Evolutionary conservation across 2,797 vertebrate species (phyloP), one percentile per base, ranked within the genome.

Genomic region (Chloroceryle amazona): DNA sequence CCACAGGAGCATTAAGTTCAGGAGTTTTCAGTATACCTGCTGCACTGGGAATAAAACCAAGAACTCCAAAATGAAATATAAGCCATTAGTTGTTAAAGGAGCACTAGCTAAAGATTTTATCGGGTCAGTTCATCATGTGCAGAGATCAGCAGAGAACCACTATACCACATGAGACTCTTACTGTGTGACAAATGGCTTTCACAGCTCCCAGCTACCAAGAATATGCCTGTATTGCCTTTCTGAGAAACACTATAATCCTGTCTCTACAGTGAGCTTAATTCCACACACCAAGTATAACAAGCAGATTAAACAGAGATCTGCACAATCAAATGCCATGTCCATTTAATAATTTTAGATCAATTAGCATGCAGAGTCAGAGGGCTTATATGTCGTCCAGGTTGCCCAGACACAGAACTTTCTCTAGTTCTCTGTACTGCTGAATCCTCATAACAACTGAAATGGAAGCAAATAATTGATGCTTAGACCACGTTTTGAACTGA

Each of bases 51-150:
- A 89, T 73, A 93, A 55, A 95, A 62, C 37, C 75, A 78, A 86
- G 57, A 70, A 29, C 80, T 89, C 75, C 85, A 93, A 60, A 83
- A 86, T 67, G 26, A 96, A 95, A 86, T 79, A 93, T 39, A 74
- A 87, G 44, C 76, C 60, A 79, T 76, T 63, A 90, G 54, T 5
- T 83, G 49, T 46, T 91, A 66, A 81, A 94, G 68, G 65, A 86
- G 28, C 51, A 49, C 68, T n/a, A 46, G 81, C 42, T 93, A 46
- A 92, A 73, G 75, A 35, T 73, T 93, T 86, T 41, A 88, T 49
- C 31, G 2, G n/a, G 37, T 65, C 76, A 72, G 31, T 81, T 90
- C 81, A 83, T 91, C 76, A 60, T 62, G 35, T 39, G 31, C 9
- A 2, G 47, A 54, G 51, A 41, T 42, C 44, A 75, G 63, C 44